Percentiles rank a stretch among this genome's conserved stretches.
Evolutionary conservation across 2,888 invertebrate species (phyloP).

Genomic region (Diadegma fenestrale): DNA sequence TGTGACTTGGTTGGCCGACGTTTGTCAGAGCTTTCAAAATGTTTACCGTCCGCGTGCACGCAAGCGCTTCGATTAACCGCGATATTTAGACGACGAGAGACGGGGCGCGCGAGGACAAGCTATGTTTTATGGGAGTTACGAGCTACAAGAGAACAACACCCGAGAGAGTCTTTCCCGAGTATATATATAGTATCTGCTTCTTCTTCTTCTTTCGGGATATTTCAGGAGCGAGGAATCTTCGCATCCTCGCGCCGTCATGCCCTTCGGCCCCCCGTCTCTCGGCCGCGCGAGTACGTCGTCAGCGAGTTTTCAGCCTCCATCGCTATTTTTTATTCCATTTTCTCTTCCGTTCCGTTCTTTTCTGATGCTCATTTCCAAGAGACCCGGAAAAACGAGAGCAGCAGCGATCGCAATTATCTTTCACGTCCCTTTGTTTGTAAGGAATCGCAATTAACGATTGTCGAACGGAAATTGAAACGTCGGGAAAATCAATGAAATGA

Average conservation of each 20-base stretch:
- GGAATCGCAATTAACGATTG: slow-evolving; percentile 55
- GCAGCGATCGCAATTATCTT: slow-evolving; percentile 40
- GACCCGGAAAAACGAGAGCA: slow-evolving; percentile 21
- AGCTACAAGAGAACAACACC: slow-evolving; percentile 15
- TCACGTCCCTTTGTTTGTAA: slow-evolving; percentile 8
- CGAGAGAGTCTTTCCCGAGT: slow-evolving; percentile 19
- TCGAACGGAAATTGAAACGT: slow-evolving; percentile 55
- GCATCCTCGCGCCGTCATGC: slow-evolving; percentile 41
- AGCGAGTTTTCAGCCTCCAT: slow-evolving; percentile 14
- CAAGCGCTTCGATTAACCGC: slow-evolving; percentile 62
- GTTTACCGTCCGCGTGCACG: slow-evolving; percentile 49
- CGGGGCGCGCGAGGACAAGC: slow-evolving; percentile 32
- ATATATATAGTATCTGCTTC: neutral
- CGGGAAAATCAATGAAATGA: slow-evolving; percentile 34
- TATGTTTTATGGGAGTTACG: slow-evolving; percentile 30
- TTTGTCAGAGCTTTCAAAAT: slow-evolving; percentile 45
- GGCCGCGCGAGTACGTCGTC: slow-evolving; percentile 18
- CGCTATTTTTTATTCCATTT: slow-evolving; percentile 12
- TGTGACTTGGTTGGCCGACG: neutral
- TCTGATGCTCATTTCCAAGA: slow-evolving; percentile 37
- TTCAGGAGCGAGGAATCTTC: slow-evolving; percentile 62
- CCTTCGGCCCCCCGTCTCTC: slow-evolving; percentile 22
- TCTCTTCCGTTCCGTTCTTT: slow-evolving; percentile 26
- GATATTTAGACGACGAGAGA: slow-evolving; percentile 61
- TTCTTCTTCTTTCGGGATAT: slow-evolving; percentile 43